Evolutionary conservation across 1,140 invertebrate species (phyloP).

Genomic region (Plodia interpunctella): DNA sequence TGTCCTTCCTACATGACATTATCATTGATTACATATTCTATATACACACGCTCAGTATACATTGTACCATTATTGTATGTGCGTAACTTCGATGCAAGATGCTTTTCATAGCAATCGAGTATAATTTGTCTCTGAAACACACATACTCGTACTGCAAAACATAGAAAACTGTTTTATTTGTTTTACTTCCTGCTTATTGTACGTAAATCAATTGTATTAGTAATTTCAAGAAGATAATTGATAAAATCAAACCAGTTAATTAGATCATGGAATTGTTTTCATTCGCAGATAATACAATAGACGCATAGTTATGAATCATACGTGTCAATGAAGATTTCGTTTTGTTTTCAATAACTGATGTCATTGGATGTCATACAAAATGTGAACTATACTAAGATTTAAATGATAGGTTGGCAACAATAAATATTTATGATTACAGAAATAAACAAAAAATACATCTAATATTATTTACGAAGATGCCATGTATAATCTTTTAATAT

Average conservation of each 20-base stretch:
- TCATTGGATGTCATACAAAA: neutral
- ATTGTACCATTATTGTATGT: neutral
- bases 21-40: neutral
- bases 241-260: neutral
- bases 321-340: neutral
- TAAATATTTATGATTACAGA: no score
- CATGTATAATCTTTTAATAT: no score
- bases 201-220: conserved; percentile 4
- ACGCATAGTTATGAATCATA: neutral
- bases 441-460: no score
- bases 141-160: neutral
- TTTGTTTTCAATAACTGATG: neutral
- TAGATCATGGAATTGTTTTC: neutral
- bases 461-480: no score
- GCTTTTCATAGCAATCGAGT: no score
- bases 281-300: neutral
- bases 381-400: no score
- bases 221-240: neutral
- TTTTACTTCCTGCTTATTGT: conserved; percentile 1
- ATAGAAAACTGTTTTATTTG: neutral
- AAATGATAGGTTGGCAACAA: no score
- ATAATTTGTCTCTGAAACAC: no score
- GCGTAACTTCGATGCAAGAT: no score
- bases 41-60: neutral
- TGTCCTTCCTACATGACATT: conserved; percentile 16